Evolutionary conservation across 2,113 vertebrate species (phyloP).

Genomic region (Ictidomys tridecemlineatus): DNA sequence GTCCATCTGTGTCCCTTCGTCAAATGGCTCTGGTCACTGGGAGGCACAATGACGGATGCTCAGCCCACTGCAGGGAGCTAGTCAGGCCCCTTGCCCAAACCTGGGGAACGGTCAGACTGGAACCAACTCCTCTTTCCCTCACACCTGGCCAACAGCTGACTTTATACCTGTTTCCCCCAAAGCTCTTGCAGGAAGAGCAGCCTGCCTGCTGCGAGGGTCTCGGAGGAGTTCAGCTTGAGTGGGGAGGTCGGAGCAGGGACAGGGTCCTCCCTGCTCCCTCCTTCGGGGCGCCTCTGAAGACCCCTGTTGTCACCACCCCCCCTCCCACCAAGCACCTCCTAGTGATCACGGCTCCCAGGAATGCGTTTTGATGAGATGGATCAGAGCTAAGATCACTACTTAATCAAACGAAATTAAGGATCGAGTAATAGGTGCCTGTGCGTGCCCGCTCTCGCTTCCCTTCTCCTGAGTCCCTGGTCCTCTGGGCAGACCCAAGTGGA

Average conservation of each 20-base stretch:
- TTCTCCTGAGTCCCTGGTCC: conserved; percentile 55
- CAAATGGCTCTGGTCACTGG: not conserved
- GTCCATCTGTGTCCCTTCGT: not conserved
- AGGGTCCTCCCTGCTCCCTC: accelerated
- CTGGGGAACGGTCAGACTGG: not conserved
- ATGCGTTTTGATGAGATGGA: not conserved
- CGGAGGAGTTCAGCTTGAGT: not conserved
- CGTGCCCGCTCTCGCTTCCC: conserved; percentile 20
- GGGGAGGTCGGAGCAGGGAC: not conserved
- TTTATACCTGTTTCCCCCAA: not conserved
- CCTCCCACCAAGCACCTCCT: not conserved
- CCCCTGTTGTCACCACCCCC: not conserved
- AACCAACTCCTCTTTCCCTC: not conserved
- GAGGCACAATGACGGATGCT: not conserved
- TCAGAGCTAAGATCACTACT: conserved; percentile 9
- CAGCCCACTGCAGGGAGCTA: not conserved
- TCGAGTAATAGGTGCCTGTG: not conserved
- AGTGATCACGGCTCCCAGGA: not conserved
- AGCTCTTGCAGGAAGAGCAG: not conserved
- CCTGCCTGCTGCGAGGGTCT: not conserved
- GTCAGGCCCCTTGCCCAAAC: not conserved
- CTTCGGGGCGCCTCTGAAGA: not conserved
- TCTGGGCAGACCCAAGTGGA: conserved; percentile 62
- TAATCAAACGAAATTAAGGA: conserved; percentile 49
- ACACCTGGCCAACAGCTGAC: not conserved